Base-by-base conservation (phyloP, 2,113 vertebrate genomes). In the Pelecanus crispus region DNA sequence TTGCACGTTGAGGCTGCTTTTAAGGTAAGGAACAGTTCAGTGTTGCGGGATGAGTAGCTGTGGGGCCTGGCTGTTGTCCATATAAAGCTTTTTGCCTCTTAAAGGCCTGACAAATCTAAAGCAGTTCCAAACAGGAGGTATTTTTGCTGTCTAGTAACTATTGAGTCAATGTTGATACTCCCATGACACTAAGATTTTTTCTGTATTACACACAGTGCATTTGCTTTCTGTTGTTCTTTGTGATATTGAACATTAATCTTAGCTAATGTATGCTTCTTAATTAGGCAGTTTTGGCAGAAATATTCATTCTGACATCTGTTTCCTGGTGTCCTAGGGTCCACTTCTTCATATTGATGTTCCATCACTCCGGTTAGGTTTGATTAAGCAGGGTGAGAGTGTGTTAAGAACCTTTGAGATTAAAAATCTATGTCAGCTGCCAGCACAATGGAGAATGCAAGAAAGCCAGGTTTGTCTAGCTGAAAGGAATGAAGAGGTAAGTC, bases 1-100 rank as follows among this genome's bases (percentile, higher is more conserved):
- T 83, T 99, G 58, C 94, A 98, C 5, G 88, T 99, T 4, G 98
- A 99, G 88, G 99, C 98, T 13, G 97, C 97, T 52, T 99, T 99
- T 94, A 99, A 99, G 98, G 99, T 99, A 93, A 71, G 92, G 83
- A 75, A 8, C 24, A 44, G 32, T 36, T 55, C 25, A 36, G 24
- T 42, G 50, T 59, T 88, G 36, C 1, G 13, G 50, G 42, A 24
- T 55, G 24, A 74, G 17, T 62, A 32, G 42, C 38, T 71, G 14
- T 62, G 44, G 10, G 31, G 70, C 36, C 42, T 81, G 55, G 32
- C 28, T 31, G 16, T 31, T 65, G 26, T 59, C 47, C 47, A 28
- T 9, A 12, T n/a, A 36, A 63, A 94, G 21, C 19, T 75, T 56
- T 83, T 74, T 83, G 59, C n/a, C 19, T 81, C 82, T 83, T 58